A percentile compares a stretch with the other conserved stretches of the same genome.
Conservation (phyloP, 2,888 invertebrate genomes). For the Pammene aurita region DNA sequence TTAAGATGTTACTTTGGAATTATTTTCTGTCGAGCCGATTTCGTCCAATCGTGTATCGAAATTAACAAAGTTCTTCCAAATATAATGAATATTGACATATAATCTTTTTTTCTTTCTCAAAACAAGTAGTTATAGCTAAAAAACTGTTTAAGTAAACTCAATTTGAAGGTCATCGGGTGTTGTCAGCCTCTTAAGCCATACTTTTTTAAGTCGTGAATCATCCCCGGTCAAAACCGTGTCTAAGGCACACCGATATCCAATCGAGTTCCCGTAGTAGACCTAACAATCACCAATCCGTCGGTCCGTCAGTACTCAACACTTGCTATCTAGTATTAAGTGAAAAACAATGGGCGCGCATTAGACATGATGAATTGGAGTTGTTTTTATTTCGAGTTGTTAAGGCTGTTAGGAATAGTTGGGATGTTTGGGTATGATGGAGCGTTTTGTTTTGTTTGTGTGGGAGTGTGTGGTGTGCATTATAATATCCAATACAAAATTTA, state of each 20-base stretch:
- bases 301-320: conserved; percentile 39
- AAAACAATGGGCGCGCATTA: conserved; percentile 39
- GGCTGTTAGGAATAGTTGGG: conserved; percentile 29
- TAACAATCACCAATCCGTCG: conserved; percentile 40
- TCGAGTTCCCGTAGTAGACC: conserved; percentile 29
- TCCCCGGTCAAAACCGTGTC: no score
- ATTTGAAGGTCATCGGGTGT: no score
- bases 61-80: no score
- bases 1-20: no score
- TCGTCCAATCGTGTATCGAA: no score
- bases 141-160: no score
- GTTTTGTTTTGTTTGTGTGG: conserved; percentile 9
- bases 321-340: conserved; percentile 42
- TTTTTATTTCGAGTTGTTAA: conserved; percentile 30
- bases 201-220: no score
- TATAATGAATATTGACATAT: no score
- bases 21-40: no score
- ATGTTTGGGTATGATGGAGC: conserved; percentile 25
- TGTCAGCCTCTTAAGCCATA: no score
- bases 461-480: neutral
- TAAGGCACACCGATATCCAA: neutral
- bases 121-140: no score
- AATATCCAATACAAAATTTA: neutral
- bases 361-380: conserved; percentile 41
- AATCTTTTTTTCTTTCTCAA: no score